Percentiles rank a stretch among this genome's conserved stretches.
These are phyloP conservation scores for Tragelaphus scriptus DNA, from an alignment of 2,113 vertebrate genomes.

Conservation along the genomic window DNA sequence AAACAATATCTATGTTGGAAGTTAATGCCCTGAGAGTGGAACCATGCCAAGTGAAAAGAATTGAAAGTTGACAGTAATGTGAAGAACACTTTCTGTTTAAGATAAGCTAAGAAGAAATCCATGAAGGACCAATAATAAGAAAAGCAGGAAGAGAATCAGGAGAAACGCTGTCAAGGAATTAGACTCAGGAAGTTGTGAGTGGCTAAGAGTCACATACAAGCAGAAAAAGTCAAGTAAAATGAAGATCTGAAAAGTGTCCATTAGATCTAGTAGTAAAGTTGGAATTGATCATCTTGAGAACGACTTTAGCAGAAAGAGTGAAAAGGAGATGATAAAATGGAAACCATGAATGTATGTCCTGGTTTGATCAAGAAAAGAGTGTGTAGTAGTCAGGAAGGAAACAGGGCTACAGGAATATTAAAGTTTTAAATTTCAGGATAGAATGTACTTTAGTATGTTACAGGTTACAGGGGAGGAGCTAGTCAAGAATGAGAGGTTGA, in stretches of 20 bases:
- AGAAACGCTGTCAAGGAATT: not conserved
- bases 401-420: not conserved
- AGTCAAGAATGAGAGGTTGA: not conserved
- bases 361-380: not conserved
- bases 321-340: not conserved
- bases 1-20: not conserved
- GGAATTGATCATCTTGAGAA: not conserved
- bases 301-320: not conserved
- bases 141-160: not conserved
- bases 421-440: not conserved
- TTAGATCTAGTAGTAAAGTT: not conserved
- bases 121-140: not conserved
- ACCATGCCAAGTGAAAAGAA: not conserved
- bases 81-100: not conserved
- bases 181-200: not conserved
- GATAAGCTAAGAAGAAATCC: not conserved
- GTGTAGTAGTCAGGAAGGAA: not conserved
- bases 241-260: not conserved
- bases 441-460: not conserved
- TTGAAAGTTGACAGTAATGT: not conserved
- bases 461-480: not conserved
- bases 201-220: not conserved
- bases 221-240: not conserved
- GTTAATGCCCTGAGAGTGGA: not conserved
- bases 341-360: not conserved